Conservation (phyloP, 2,113 vertebrate genomes). For the Chionodraco myersi region DNA sequence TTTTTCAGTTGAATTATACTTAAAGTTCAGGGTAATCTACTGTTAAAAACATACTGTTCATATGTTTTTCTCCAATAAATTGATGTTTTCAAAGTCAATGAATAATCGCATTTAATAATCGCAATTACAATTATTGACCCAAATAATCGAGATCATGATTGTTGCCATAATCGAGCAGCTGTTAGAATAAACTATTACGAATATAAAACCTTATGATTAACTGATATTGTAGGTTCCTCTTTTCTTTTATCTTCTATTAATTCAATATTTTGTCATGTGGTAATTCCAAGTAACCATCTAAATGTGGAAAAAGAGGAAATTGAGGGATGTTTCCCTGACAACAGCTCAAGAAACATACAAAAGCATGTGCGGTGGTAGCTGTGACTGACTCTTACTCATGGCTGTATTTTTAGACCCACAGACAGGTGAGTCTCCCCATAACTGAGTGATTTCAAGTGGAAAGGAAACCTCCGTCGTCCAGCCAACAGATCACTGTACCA, state of each 20-base stretch:
- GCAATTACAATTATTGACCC: too few species aligned
- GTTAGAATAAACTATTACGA: background rate
- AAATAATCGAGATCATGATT: too few species aligned
- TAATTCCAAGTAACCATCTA: conserved; percentile 29
- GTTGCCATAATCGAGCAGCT: too few species aligned
- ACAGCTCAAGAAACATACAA: conserved; percentile 62
- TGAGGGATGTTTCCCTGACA: conserved; percentile 58
- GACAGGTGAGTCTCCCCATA: conserved; percentile 41
- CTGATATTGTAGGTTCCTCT: background rate
- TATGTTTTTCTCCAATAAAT: too few species aligned
- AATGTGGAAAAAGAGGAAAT: conserved; percentile 59
- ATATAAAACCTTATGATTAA: background rate
- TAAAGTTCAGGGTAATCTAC: too few species aligned
- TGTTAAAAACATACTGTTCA: too few species aligned
- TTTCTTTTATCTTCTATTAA: conserved; percentile 24
- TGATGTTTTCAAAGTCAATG: too few species aligned
- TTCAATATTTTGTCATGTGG: conserved; percentile 14
- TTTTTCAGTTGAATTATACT: too few species aligned
- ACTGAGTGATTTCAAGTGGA: conserved; percentile 16
- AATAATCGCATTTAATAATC: too few species aligned
- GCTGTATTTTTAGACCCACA: conserved; percentile 68
- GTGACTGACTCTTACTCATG: conserved; percentile 58
- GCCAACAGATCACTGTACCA: background rate
- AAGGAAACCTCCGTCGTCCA: conserved; percentile 45
- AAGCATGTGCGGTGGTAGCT: conserved; percentile 35